Evolutionary conservation across 2,113 vertebrate genomes (phyloP), one percentile per base, ranked within the genome.

Genomic region (Monopterus albus): DNA sequence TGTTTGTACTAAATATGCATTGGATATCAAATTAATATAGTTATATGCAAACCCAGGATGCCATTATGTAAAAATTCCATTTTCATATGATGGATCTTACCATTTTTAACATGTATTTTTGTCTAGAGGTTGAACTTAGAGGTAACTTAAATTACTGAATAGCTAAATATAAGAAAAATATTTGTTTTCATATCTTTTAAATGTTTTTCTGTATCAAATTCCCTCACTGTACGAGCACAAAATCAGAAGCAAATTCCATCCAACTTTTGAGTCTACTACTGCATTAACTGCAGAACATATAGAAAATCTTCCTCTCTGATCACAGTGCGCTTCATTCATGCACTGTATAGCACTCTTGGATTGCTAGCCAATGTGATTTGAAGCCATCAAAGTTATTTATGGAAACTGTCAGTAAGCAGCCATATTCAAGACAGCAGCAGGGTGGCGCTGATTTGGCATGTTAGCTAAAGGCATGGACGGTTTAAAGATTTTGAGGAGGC

Each of bases 321-420:
- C 53, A 45, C 20, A 15, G 26, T 17, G 33, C 23, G 50, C 45
- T 56, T 70, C 50, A 58, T 53, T 72, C 39, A 31, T 36, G 64
- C 33, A 57, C 65, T 65, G 59, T 40, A 50, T 46, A 17, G 42
- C 59, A 39, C 33, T 66, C 35, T 49, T 42, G 55, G 63, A 67
- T 76, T 79, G 65, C 58, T 64, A 58, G 72, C 66, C 58, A 15
- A 29, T 42, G 65, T 67, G 78, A 84, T 84, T 31, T 71, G 67
- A 82, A 68, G 78, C 73, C 35, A 66, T 84, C 82, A 81, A 49
- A 72, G 63, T 69, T 82, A 75, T 82, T 89, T 84, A 55, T 76
- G 62, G 73, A 72, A 64, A 75, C 52, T 78, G 87, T 86, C 81
- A 73, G 78, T 74, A 63, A 69, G 38, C 58, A 21, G 33, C 38